Base-by-base conservation (phyloP, 2,888 invertebrate genomes). In the Listrodromus nycthemerus region DNA sequence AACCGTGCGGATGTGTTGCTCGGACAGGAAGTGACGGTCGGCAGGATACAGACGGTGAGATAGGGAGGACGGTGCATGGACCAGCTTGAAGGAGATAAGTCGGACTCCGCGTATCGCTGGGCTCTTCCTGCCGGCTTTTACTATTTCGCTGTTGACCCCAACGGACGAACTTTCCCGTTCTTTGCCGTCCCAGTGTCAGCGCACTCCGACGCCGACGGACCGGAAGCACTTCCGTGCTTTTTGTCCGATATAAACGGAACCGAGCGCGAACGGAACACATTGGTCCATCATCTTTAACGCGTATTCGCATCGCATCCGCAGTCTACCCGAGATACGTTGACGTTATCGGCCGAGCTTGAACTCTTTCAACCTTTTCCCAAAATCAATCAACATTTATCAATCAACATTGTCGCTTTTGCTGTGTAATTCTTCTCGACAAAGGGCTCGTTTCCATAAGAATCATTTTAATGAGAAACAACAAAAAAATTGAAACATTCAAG, bases 41-140 rank as follows among this genome's bases (percentile, higher is more conserved):
- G 84, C 91, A 91, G 91, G 92, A 92, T 91, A 90, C 88, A 89
- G 89, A 90, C 89, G 87, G 79, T 52, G 74, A 89, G 91, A 92
- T 92, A 92, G 89, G 69, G 80, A 80, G 82, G 82, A 67, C 81
- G 65, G 76, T 76, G 79, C 48, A 80, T 77, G 69, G 83, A 13
- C 41, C 77, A 85, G 78, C 69, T 70, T 37, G 41, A 75, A 84
- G 69, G 71, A 88, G 91, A 91, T 91, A 91, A 90, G 87, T 86
- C 83, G 84, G 48, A 85, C 88, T 85, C 84, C 6, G 16, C 82
- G 70, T 91, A 91, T 91, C 91, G 85, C 88, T 74, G 61, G 86
- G 82, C 88, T 87, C 89, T 91, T 91, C 91, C 91, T 90, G 91
- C 86, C 83, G 80, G 86, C 85, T 79, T 82, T 79, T 70, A 71